Evolutionary conservation across 1,140 invertebrate species (phyloP).

Genomic region (Brachionus angularis): DNA sequence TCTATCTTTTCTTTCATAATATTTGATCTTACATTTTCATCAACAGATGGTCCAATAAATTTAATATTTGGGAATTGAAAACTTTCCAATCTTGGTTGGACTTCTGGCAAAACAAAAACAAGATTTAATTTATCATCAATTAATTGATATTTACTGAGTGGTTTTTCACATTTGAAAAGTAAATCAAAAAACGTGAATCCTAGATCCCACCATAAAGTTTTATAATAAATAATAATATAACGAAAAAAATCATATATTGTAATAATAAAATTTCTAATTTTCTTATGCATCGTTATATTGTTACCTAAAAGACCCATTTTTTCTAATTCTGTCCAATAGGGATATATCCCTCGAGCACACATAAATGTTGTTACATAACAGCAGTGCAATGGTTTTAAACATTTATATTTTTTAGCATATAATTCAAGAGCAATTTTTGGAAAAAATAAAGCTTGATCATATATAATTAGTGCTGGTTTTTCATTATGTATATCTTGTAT

Average conservation of each 20-base stretch:
- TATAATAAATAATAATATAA: constrained; percentile 34
- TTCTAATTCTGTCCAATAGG: constrained; percentile 36
- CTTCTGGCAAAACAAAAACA: constrained; percentile 40
- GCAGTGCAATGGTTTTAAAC: constrained; percentile 14
- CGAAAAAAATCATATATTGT: constrained; percentile 19
- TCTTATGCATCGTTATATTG: background rate
- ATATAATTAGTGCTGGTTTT: constrained; percentile 22
- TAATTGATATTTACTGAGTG: constrained; percentile 26
- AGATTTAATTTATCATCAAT: constrained; percentile 31
- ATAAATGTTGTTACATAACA: constrained; percentile 37
- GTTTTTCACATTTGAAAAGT: constrained; percentile 15
- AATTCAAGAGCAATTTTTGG: constrained; percentile 37
- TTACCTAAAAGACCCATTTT: constrained; percentile 32
- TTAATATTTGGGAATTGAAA: constrained; percentile 18
- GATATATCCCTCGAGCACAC: constrained; percentile 41
- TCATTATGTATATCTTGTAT: constrained; percentile 38
- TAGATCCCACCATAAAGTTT: constrained; percentile 43
- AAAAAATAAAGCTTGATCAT: constrained; percentile 38
- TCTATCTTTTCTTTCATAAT: constrained; percentile 2
- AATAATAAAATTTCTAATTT: constrained; percentile 1
- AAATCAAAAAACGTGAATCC: constrained; percentile 20
- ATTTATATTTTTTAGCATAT: constrained; percentile 9
- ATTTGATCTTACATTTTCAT: constrained; percentile 28
- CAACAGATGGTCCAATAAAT: constrained; percentile 36
- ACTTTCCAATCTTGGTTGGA: constrained; percentile 18